Evolutionary conservation across 2,888 invertebrate genomes (phyloP).

Genomic region (Erynnis tages): DNA sequence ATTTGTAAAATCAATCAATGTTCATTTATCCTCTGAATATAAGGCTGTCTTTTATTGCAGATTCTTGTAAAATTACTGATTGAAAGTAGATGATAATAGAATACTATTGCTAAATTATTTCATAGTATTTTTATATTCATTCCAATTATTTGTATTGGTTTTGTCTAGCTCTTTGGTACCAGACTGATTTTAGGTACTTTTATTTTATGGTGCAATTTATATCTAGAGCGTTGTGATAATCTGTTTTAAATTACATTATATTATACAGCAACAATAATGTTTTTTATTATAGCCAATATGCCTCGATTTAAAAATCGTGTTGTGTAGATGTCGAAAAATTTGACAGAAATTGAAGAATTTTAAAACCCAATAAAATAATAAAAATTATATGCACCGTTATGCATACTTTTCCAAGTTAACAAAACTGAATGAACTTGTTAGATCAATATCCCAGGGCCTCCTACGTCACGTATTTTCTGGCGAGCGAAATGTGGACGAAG

Average conservation of each 20-base stretch:
- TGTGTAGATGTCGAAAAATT: no score
- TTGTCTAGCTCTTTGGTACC: slow-evolving; percentile 76
- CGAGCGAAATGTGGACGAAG: no score
- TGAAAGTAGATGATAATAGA: slow-evolving; percentile 54
- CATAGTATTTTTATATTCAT: slow-evolving; percentile 81
- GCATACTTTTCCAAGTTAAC: no score
- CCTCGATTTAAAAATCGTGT: no score
- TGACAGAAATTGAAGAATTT: no score
- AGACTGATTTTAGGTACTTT: slow-evolving; percentile 82
- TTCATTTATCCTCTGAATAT: slow-evolving; percentile 64
- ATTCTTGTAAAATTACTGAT: slow-evolving; percentile 67
- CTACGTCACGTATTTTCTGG: no score
- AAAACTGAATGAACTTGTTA: no score
- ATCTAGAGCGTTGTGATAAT: slow-evolving; percentile 82
- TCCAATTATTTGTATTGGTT: slow-evolving; percentile 65
- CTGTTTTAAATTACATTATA: slow-evolving; percentile 78
- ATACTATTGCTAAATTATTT: slow-evolving; percentile 76
- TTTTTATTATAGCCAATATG: no score
- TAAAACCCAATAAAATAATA: no score
- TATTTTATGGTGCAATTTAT: slow-evolving; percentile 81
- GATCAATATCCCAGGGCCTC: no score
- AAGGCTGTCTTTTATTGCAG: slow-evolving; percentile 72
- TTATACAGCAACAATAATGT: slow-evolving; percentile 55
- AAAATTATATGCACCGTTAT: no score
- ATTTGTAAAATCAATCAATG: slow-evolving; percentile 63